Conservation (phyloP, 2,797 vertebrate genomes). For the Mus spretus region DNA sequence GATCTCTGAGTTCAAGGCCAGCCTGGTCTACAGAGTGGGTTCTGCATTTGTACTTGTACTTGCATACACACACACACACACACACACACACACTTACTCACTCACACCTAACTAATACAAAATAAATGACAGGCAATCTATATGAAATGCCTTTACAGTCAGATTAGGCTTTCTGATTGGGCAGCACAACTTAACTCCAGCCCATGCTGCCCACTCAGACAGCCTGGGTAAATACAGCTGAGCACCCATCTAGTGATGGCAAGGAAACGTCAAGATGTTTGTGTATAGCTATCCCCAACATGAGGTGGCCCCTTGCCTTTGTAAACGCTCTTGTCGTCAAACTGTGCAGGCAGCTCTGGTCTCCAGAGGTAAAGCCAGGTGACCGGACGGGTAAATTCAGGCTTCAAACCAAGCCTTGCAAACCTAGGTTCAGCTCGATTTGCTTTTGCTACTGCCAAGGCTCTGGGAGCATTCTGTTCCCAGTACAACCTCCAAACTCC, state of each 20-base stretch:
- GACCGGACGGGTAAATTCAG: neutral
- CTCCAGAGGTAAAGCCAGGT: neutral
- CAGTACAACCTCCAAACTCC: neutral
- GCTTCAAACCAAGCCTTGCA: neutral
- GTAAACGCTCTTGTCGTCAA: neutral
- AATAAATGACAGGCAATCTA: neutral
- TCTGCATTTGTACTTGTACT: neutral
- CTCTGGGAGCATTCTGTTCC: neutral
- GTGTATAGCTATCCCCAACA: neutral
- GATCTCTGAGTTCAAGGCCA: neutral
- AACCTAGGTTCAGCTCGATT: neutral
- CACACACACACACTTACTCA: neutral
- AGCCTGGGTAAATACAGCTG: neutral
- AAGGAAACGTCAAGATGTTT: too few relatives aligned
- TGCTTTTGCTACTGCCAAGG: neutral
- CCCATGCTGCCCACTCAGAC: rapidly evolving
- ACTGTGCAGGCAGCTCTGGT: too few relatives aligned
- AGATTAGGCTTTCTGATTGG: neutral
- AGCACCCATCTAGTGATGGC: neutral
- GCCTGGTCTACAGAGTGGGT: neutral
- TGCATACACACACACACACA: rapidly evolving
- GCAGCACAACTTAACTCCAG: neutral
- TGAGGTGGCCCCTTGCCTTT: neutral
- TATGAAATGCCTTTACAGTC: neutral
- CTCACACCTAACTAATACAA: neutral